These are phyloP conservation scores for Phataginus tricuspis DNA, from an alignment of 2,797 vertebrate genomes.

Conservation along the genomic window DNA sequence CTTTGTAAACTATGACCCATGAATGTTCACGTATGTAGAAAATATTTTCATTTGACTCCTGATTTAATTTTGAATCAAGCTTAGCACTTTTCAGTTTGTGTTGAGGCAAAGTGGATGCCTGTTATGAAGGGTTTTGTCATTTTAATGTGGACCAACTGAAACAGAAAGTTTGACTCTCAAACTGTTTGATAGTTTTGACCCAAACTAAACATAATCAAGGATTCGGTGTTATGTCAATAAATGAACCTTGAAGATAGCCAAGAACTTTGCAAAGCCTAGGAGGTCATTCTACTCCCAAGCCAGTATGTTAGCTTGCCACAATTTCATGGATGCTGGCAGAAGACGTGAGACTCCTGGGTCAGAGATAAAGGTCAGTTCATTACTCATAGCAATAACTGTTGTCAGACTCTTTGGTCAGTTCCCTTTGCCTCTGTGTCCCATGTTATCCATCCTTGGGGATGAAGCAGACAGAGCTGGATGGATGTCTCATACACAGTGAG, in stretches of 20 bases:
- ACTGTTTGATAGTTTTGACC: neutral
- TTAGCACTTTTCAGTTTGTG: constrained; percentile 5
- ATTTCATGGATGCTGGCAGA: neutral
- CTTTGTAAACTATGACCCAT: neutral
- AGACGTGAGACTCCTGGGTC: neutral
- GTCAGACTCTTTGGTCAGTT: neutral
- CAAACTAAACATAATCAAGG: neutral
- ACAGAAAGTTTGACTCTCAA: neutral
- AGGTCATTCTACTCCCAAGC: neutral
- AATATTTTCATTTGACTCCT: neutral
- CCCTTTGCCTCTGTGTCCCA: neutral
- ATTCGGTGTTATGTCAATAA: neutral
- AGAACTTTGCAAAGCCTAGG: neutral
- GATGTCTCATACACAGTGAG: neutral
- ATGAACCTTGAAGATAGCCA: neutral
- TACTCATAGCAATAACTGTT: neutral
- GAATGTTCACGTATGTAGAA: neutral
- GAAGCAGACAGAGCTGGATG: neutral
- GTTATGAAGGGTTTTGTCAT: neutral
- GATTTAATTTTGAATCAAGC: constrained; percentile 32
- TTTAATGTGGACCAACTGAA: constrained; percentile 16
- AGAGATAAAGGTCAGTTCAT: neutral
- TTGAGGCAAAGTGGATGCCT: neutral
- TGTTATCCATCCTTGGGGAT: neutral
- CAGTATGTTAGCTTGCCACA: neutral